Conservation (phyloP, 23 tunicate species). For the Clavelina lepadiformis region DNA sequence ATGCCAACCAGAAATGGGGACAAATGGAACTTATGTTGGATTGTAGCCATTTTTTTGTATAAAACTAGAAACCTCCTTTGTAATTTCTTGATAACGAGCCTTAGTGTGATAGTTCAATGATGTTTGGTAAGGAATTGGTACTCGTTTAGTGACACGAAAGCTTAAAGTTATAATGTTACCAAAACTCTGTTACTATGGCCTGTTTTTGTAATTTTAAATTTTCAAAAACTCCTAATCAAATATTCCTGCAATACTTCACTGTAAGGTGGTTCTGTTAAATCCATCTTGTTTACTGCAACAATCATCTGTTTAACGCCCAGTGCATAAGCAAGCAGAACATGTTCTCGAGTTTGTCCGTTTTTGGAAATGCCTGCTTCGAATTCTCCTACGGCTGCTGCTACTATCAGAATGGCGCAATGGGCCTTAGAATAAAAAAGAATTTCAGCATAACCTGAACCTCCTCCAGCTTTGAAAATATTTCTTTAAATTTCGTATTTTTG, state of each 20-base stretch:
- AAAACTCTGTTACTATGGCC: too few species aligned
- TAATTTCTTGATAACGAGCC: slow-evolving; percentile 53
- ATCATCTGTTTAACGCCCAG: slow-evolving; percentile 98
- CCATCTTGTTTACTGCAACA: slow-evolving; percentile 80
- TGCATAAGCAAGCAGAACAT: slow-evolving; percentile 82
- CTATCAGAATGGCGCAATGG: slow-evolving; percentile 92
- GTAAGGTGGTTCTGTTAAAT: slow-evolving; percentile 59
- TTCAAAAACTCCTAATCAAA: too few species aligned
- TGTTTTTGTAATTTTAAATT: too few species aligned
- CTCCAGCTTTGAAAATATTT: not conserved
- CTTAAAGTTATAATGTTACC: too few species aligned
- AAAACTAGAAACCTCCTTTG: slow-evolving; percentile 54
- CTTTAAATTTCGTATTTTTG: slow-evolving; percentile 5
- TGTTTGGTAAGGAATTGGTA: not conserved
- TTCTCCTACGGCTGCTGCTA: slow-evolving; percentile 95
- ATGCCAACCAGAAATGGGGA: slow-evolving; percentile 81
- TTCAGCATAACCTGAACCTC: not conserved
- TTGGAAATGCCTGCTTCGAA: slow-evolving; percentile 99
- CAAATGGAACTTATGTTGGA: slow-evolving; percentile 73
- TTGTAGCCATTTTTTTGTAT: slow-evolving; percentile 75
- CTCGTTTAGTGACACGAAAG: not conserved
- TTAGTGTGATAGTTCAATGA: not conserved
- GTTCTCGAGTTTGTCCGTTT: slow-evolving; percentile 96
- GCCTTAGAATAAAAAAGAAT: slow-evolving; percentile 34
- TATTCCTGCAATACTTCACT: slow-evolving; percentile 10